Conservation (phyloP, 2,797 vertebrate genomes). For the Cheracebus regulus region DNA sequence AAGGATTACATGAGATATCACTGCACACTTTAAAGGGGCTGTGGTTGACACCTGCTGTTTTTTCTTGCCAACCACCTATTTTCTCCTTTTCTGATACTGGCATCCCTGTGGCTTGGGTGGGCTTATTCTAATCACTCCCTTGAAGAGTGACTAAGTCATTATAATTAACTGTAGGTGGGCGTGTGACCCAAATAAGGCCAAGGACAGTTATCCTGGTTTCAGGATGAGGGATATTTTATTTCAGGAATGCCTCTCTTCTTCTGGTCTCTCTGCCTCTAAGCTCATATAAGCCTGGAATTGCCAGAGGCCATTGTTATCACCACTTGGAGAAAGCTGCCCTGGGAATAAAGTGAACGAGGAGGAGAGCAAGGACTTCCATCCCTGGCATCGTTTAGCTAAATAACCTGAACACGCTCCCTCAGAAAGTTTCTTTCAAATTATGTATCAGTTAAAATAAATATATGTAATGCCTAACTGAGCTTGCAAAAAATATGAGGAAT, state of each 20-base stretch:
- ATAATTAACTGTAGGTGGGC: neutral
- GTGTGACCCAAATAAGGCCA: neutral
- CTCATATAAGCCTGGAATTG: neutral
- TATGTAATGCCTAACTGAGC: neutral
- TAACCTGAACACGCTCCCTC: neutral
- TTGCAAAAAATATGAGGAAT: neutral
- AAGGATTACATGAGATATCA: neutral
- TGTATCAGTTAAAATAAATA: neutral
- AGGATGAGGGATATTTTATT: neutral
- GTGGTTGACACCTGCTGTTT: neutral
- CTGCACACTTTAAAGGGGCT: neutral
- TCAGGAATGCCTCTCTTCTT: neutral
- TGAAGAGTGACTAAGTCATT: neutral
- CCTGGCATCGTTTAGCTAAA: neutral
- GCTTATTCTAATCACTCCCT: neutral
- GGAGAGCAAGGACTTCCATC: neutral
- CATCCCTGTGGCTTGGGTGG: neutral
- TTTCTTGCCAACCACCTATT: neutral
- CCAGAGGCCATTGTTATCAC: too few relatives aligned
- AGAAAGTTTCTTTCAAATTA: conserved; percentile 1
- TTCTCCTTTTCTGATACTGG: neutral
- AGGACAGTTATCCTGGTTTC: neutral
- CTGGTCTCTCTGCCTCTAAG: neutral
- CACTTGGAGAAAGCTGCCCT: neutral
- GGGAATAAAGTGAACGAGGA: neutral